A percentile compares a stretch with the other conserved stretches of the same genome.
Evolutionary conservation across 2,797 vertebrate genomes (phyloP).

Genomic region (Oceanodroma leucorhoa): DNA sequence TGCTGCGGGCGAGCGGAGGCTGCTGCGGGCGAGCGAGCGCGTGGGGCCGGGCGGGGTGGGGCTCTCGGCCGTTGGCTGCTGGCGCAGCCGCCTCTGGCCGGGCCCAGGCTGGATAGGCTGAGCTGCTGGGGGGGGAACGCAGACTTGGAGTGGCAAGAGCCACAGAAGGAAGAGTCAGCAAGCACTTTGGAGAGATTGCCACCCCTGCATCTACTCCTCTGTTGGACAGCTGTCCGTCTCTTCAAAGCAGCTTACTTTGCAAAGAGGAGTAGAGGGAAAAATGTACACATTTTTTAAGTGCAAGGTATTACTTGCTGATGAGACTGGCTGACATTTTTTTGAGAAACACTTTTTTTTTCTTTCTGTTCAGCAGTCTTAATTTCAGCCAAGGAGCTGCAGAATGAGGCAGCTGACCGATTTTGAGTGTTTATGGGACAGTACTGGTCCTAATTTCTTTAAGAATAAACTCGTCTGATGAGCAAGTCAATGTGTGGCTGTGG

Average conservation of each 20-base stretch:
- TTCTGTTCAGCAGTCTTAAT: conserved; percentile 62
- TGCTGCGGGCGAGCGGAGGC: neutral
- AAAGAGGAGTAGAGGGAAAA: neutral
- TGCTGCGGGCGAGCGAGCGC: neutral
- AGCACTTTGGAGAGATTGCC: conserved; percentile 52
- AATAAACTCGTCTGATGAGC: conserved; percentile 83
- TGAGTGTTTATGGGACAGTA: conserved; percentile 71
- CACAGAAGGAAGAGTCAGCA: conserved; percentile 45
- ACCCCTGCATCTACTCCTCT: conserved; percentile 48
- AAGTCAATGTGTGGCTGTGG: conserved; percentile 98
- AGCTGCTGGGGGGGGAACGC: conserved; percentile 46
- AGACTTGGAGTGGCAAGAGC: conserved; percentile 58
- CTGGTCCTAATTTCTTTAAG: conserved; percentile 73
- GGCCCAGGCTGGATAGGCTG: conserved; percentile 78
- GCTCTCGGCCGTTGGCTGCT: conserved; percentile 61
- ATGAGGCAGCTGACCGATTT: conserved; percentile 76
- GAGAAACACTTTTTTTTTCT: neutral
- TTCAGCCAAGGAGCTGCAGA: conserved; percentile 74
- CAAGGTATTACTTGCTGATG: conserved; percentile 33
- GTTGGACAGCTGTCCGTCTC: conserved; percentile 29
- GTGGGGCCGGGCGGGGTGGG: conserved; percentile 29
- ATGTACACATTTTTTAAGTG: neutral
- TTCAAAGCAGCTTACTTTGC: conserved; percentile 53
- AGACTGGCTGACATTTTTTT: conserved; percentile 42
- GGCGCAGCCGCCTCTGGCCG: conserved; percentile 58